Base-by-base conservation (phyloP, 2,113 vertebrate genomes). In the Brachyistius frenatus region DNA sequence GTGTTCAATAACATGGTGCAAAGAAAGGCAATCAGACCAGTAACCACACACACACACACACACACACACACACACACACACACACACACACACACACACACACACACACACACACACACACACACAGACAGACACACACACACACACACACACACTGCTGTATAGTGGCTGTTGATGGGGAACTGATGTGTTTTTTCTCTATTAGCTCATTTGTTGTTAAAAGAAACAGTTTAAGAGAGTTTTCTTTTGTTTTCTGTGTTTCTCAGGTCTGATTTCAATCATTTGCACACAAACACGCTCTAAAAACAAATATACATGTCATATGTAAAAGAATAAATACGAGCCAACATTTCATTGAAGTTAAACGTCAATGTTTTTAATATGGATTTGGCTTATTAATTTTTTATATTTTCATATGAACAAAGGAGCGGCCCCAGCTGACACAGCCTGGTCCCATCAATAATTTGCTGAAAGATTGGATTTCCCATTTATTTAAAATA, bases 21-120 rank as follows among this genome's bases (percentile, higher is more conserved):
- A 83, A 68, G 23, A 89, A 88, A 86, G 52, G n/a, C 66, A 60
- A 63, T 70, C 71, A 84, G 47, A 56, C 44, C 47, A 56, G 53
- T 33, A 33, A 63, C 33, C 41, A 65, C 46, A 85, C 52, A 77
- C 54, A 62, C 23, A 53, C 49, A 69, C 46, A 85, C 50, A 72
- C 47, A 62, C 14, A 52, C 47, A 68, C 50, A 84, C 49, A 76
- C 53, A 61, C n/a, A 52, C 47, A 68, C 50, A 84, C 49, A n/a
- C 23, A 23, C 23, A 23, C 23, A 23, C 23, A 23, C 23, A 23
- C 23, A 23, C 23, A 23, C 23, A 23, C 23, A 23, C 23, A 23
- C 23, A 23, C 23, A 30, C 37, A 0, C 5, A 31, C 15, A 66
- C 32, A 53, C 58, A 37, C 66, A 50, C 58, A 72, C 56, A 60